Percentiles rank a stretch among this genome's conserved stretches.
Conservation (phyloP, 2,797 vertebrate species). For the Acrossocheilus fasciatus region DNA sequence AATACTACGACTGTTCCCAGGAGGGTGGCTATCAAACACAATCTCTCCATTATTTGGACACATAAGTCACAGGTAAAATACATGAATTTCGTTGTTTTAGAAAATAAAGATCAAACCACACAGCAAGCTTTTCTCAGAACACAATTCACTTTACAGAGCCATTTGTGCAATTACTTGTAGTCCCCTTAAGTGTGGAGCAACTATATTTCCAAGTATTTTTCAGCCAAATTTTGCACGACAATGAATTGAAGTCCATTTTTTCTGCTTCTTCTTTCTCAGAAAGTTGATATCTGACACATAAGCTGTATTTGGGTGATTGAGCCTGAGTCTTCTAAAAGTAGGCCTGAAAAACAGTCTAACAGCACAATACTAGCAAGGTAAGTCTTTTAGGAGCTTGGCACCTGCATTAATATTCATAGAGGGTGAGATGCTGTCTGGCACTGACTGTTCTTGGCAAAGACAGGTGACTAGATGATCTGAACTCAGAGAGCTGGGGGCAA, state of each 20-base stretch:
- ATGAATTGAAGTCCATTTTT: background rate
- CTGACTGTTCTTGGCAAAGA: conserved; percentile 21
- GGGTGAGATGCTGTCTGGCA: background rate
- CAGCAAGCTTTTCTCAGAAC: too few relatives aligned
- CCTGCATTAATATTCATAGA: background rate
- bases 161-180: conserved; percentile 6
- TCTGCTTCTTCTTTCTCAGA: background rate
- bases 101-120: background rate
- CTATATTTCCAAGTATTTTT: background rate
- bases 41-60: background rate
- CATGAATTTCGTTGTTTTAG: background rate
- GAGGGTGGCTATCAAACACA: conserved; percentile 6
- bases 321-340: background rate
- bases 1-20: conserved; percentile 8
- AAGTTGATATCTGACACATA: background rate
- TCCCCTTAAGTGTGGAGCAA: background rate
- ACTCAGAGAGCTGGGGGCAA: background rate
- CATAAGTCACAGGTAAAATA: background rate
- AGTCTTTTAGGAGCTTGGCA: background rate
- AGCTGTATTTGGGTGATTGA: background rate
- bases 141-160: too few relatives aligned
- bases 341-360: background rate
- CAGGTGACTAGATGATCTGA: conserved; percentile 18
- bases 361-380: background rate
- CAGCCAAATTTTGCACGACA: too few relatives aligned